A percentile compares a stretch with the other conserved stretches of the same genome.
Evolutionary conservation across 2,797 vertebrate species (phyloP).

Genomic region (Sparus aurata): DNA sequence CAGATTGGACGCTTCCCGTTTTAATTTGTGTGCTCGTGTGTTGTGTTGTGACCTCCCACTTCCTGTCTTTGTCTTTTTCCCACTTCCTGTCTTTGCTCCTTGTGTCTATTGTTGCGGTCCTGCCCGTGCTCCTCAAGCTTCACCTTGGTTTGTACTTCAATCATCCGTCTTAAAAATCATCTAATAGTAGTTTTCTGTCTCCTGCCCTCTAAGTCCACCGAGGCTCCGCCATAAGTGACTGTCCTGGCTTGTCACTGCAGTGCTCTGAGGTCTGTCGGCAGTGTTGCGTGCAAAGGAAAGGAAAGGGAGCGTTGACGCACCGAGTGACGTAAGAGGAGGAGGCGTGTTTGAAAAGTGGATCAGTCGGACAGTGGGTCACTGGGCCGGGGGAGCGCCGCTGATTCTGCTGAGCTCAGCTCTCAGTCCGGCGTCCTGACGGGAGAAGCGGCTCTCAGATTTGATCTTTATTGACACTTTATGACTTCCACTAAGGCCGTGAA

Average conservation of each 20-base stretch:
- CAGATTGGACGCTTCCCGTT: no score
- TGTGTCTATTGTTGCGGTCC: no score
- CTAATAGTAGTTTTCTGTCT: neutral
- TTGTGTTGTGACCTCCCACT: no score
- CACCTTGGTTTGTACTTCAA: no score
- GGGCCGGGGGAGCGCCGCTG: constrained; percentile 16
- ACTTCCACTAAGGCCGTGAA: constrained; percentile 15
- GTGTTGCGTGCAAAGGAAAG: constrained; percentile 19
- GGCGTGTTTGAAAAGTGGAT: constrained; percentile 47
- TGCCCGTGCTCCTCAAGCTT: no score
- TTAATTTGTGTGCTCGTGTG: no score
- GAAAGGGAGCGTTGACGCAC: constrained; percentile 14
- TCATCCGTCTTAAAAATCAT: neutral
- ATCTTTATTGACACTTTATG: constrained; percentile 24
- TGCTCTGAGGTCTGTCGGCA: constrained; percentile 23
- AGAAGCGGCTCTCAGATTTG: neutral
- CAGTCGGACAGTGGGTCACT: constrained; percentile 67
- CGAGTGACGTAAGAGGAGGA: constrained; percentile 39
- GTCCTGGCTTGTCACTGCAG: constrained; percentile 12
- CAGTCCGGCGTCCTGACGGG: neutral
- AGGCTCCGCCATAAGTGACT: neutral
- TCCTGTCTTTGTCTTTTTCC: no score
- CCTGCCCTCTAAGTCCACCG: neutral
- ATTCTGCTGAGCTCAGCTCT: constrained; percentile 61
- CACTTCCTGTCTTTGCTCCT: no score